Evolutionary conservation across 2,113 vertebrate genomes (phyloP).

Genomic region (Corythornis vintsioides): DNA sequence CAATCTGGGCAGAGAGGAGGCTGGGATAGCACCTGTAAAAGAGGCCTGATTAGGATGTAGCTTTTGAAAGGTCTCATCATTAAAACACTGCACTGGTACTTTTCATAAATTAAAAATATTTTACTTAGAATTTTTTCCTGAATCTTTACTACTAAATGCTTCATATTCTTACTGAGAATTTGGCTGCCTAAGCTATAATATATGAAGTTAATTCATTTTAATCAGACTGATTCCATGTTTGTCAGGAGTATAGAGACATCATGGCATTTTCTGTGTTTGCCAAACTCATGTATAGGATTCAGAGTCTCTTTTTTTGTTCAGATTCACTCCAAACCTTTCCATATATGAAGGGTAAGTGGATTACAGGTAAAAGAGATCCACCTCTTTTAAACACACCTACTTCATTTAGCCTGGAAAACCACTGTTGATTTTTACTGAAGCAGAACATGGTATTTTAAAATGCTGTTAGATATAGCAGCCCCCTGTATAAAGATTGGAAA

Average conservation of each 20-base stretch:
- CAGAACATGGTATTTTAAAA: not conserved
- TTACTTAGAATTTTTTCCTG: not conserved
- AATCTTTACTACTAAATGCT: not conserved
- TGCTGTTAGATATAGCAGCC: not conserved
- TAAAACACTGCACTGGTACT: not conserved
- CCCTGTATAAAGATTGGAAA: not conserved
- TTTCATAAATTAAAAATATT: not conserved
- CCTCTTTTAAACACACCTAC: not conserved
- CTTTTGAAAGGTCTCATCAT: not conserved
- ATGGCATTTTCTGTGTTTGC: not conserved
- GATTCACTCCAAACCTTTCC: not conserved
- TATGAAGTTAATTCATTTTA: not conserved
- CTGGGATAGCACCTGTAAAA: not conserved
- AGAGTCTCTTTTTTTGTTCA: not conserved
- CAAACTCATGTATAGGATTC: not conserved
- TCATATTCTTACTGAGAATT: not conserved
- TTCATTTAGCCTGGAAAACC: not conserved
- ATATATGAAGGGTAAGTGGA: not conserved
- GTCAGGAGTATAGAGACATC: not conserved
- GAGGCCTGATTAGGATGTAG: not conserved
- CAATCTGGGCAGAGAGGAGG: accelerated
- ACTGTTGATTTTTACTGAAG: not conserved
- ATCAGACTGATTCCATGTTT: not conserved
- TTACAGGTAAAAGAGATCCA: not conserved
- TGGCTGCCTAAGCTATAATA: not conserved